Conservation (phyloP, 2,113 vertebrate genomes). For the Hymenochirus boettgeri region DNA sequence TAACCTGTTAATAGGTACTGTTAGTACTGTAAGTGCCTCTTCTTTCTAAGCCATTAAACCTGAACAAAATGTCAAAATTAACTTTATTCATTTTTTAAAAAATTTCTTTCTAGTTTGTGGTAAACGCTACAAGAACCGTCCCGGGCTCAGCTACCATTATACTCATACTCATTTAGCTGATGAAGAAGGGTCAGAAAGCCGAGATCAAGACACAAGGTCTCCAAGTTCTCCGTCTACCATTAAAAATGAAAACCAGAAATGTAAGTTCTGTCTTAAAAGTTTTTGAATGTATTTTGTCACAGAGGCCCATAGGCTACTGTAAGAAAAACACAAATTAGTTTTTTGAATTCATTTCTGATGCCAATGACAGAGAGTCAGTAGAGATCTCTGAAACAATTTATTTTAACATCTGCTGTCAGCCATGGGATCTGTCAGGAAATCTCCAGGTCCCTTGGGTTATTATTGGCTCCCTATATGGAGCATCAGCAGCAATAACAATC, state of each 20-base stretch:
- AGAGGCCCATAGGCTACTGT: too few species aligned
- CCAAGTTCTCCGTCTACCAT: conserved; percentile 69
- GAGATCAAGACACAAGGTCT: conserved; percentile 68
- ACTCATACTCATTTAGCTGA: conserved; percentile 88
- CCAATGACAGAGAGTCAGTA: neutral
- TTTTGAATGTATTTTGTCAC: neutral
- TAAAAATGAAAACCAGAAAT: conserved; percentile 84
- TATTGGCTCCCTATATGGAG: too few species aligned
- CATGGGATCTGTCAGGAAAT: too few species aligned
- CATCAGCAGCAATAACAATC: too few species aligned
- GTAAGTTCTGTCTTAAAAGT: conserved; percentile 74
- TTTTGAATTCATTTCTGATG: too few species aligned
- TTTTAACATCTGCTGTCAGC: too few species aligned
- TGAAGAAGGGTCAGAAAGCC: conserved; percentile 78
- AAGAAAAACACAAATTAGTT: neutral
- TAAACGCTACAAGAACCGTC: conserved; percentile 94
- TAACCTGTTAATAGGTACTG: too few species aligned
- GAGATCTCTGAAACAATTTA: too few species aligned
- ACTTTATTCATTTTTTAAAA: conserved; percentile 2
- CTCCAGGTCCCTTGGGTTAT: too few species aligned
- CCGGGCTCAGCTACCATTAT: conserved; percentile 93
- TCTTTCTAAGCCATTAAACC: too few species aligned
- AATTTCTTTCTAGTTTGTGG: conserved; percentile 75
- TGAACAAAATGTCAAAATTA: too few species aligned
- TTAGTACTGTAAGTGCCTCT: too few species aligned